These are phyloP conservation scores for Fulica atra DNA, from an alignment of 2,113 vertebrate genomes.

Conservation along the genomic window DNA sequence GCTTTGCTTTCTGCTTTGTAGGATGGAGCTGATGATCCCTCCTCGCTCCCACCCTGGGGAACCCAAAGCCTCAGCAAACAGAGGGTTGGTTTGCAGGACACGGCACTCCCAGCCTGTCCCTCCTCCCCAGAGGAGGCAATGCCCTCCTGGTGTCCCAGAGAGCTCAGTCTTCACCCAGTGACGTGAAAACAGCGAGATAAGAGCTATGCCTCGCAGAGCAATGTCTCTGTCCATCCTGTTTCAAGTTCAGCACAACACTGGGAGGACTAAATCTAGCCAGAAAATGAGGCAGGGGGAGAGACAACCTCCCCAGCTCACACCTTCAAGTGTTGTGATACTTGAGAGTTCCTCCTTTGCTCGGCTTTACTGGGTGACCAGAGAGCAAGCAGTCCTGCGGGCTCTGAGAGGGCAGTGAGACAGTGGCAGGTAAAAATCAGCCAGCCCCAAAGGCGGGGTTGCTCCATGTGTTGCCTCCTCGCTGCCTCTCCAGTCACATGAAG, in stretches of 20 bases:
- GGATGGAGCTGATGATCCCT: not conserved
- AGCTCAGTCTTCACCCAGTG: not conserved
- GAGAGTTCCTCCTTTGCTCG: not conserved
- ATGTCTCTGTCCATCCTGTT: not conserved
- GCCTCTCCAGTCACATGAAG: not conserved
- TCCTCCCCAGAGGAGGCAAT: accelerated
- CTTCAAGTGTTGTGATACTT: not conserved
- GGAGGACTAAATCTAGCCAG: not conserved
- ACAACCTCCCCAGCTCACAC: not conserved
- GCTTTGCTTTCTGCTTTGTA: constrained; percentile 45
- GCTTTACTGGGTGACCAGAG: not conserved
- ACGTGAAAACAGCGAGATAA: not conserved
- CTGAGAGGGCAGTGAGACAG: not conserved
- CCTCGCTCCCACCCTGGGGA: not conserved
- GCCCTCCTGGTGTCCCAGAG: not conserved
- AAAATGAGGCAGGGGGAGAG: not conserved
- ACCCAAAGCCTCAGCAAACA: not conserved
- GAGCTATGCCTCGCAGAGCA: not conserved
- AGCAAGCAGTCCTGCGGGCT: not conserved
- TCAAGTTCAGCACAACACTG: not conserved
- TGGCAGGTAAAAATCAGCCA: not conserved
- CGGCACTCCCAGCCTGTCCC: accelerated
- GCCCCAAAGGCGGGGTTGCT: not conserved
- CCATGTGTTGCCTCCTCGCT: not conserved
- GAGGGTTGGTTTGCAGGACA: not conserved